These are phyloP conservation scores for Schrankia costaestrigalis DNA, from an alignment of 2,888 invertebrate species.

Conservation along the genomic window DNA sequence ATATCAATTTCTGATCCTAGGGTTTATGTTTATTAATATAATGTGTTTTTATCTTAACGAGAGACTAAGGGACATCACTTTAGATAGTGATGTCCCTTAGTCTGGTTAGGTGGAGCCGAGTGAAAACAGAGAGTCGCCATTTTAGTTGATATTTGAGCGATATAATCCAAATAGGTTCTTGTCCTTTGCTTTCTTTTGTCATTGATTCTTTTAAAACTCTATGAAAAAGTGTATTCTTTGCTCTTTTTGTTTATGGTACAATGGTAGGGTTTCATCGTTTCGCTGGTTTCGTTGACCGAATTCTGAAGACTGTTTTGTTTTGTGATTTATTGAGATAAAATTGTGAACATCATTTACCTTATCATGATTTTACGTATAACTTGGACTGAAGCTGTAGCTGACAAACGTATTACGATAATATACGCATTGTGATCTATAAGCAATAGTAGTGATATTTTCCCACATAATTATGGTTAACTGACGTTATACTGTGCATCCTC, in stretches of 20 bases:
- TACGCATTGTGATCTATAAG: constrained; percentile 68
- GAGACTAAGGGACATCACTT: too few relatives aligned
- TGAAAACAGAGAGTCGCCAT: too few relatives aligned
- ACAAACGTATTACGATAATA: constrained; percentile 42
- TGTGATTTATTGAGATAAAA: constrained; percentile 60
- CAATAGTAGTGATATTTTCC: constrained; percentile 77
- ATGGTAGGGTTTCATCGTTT: constrained; percentile 67
- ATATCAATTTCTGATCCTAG: too few relatives aligned
- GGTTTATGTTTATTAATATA: too few relatives aligned
- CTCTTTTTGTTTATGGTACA: constrained; percentile 42
- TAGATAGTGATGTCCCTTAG: too few relatives aligned
- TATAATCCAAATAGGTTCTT: too few relatives aligned
- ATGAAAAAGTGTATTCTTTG: constrained; percentile 30
- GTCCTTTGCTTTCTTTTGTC: too few relatives aligned
- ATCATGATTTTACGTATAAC: constrained; percentile 58
- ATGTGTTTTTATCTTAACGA: too few relatives aligned
- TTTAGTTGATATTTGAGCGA: too few relatives aligned
- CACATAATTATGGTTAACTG: constrained; percentile 80
- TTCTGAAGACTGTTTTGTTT: constrained; percentile 70
- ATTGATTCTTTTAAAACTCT: too few relatives aligned
- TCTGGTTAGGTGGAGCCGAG: too few relatives aligned
- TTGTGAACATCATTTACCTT: constrained; percentile 46
- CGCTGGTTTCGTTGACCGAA: constrained; percentile 68
- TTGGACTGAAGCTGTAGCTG: constrained; percentile 39
- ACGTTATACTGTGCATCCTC: constrained; percentile 80